Percentiles rank a stretch among this genome's conserved stretches.
Conservation (phyloP, 2,113 vertebrate genomes). For the Elgaria multicarinata region DNA sequence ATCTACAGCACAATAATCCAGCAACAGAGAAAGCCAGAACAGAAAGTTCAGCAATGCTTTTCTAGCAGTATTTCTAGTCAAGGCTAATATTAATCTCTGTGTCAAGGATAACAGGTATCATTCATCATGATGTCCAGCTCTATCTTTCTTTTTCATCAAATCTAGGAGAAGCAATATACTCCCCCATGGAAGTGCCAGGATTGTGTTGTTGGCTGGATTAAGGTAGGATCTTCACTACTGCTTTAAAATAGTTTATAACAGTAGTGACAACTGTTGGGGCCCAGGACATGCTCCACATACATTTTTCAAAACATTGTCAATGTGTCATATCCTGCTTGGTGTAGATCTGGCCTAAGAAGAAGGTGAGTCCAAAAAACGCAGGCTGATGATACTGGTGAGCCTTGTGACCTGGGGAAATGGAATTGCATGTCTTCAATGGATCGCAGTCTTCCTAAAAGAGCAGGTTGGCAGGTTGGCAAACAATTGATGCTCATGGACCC, state of each 20-base stretch:
- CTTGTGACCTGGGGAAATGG: background rate
- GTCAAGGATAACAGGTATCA: background rate
- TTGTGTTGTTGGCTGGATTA: background rate
- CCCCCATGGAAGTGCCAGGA: background rate
- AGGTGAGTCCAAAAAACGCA: background rate
- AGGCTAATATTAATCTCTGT: background rate
- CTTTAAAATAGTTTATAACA: too few species aligned
- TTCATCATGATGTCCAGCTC: background rate
- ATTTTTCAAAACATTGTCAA: too few species aligned
- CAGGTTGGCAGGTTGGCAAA: background rate
- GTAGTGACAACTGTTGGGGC: too few species aligned
- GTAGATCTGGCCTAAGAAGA: too few species aligned
- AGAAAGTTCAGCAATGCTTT: background rate
- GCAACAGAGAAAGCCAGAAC: background rate
- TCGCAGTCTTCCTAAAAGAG: background rate
- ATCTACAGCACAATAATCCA: background rate
- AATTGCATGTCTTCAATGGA: background rate
- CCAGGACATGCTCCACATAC: too few species aligned
- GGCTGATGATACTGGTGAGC: background rate
- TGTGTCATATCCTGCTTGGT: too few species aligned
- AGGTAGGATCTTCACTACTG: too few species aligned
- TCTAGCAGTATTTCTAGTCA: background rate
- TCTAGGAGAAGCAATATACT: background rate
- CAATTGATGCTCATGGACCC: background rate
- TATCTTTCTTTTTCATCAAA: background rate